Conservation (phyloP, 2,888 invertebrate species). For the Dasypolia templi region DNA sequence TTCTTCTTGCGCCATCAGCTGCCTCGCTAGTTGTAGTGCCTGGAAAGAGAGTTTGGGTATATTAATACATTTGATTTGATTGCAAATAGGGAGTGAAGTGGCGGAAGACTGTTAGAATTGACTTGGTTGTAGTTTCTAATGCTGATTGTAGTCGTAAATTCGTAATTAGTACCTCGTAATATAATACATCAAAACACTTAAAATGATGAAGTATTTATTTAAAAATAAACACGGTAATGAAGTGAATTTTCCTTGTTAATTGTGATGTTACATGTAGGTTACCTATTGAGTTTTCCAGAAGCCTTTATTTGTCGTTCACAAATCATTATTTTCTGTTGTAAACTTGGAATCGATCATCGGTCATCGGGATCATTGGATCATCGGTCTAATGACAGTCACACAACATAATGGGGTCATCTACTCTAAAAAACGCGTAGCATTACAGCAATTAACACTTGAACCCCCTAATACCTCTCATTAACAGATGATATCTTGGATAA, state of each 20-base stretch:
- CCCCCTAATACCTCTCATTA: neutral
- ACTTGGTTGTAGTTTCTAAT: slow-evolving; percentile 2
- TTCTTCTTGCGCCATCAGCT: slow-evolving; percentile 97
- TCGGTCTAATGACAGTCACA: neutral
- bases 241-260: slow-evolving; percentile 36
- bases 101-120: neutral
- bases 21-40: slow-evolving; percentile 97
- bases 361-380: too few relatives aligned
- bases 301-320: neutral
- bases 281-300: neutral
- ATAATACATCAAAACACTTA: neutral
- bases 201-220: neutral
- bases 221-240: neutral
- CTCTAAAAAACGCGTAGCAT: slow-evolving; percentile 2
- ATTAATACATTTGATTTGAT: slow-evolving; percentile 6
- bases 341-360: too few relatives aligned
- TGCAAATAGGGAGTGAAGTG: neutral
- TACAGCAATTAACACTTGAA: slow-evolving; percentile 41
- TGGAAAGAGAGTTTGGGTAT: slow-evolving; percentile 83
- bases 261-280: neutral
- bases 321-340: neutral
- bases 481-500: slow-evolving; percentile 36
- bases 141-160: too few relatives aligned
- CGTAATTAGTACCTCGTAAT: neutral
- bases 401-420: neutral